Conservation (phyloP, 64 coral and sea anemone genomes). For the Stichodactyla helianthus region DNA sequence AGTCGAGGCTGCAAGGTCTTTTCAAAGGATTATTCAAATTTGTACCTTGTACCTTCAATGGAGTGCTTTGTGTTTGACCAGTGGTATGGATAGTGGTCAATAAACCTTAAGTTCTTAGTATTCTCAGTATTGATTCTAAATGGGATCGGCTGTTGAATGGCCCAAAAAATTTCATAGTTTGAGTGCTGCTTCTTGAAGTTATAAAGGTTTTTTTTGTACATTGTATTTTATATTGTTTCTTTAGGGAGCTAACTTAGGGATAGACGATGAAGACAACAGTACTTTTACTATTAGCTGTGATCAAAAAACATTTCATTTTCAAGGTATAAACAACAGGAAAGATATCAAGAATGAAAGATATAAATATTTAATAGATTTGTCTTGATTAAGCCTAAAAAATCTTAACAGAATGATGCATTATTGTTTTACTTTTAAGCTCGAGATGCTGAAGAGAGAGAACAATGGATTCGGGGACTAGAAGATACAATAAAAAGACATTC, state of each 20-base stretch:
- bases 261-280: conserved; percentile 98
- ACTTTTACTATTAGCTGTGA: conserved; percentile 98
- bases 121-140: too few relatives aligned
- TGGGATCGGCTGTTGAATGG: too few relatives aligned
- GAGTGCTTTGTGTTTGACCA: too few relatives aligned
- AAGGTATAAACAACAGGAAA: conserved; percentile 59
- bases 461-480: conserved; percentile 86
- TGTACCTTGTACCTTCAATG: too few relatives aligned
- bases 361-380: neutral
- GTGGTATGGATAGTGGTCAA: too few relatives aligned
- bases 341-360: neutral
- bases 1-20: too few relatives aligned
- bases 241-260: conserved; percentile 92
- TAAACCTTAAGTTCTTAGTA: too few relatives aligned
- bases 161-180: too few relatives aligned
- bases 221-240: neutral
- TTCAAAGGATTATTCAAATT: too few relatives aligned
- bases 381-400: neutral
- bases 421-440: conserved; percentile 47
- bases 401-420: neutral
- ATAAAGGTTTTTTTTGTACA: neutral
- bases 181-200: neutral
- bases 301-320: conserved; percentile 99
- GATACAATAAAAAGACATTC: conserved; percentile 98
- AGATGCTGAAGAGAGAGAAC: conserved; percentile 91